phyloP scores from a whole-genome alignment of 2,113 vertebrate genomes.

The Reinhardtius hippoglossoides region DNA sequence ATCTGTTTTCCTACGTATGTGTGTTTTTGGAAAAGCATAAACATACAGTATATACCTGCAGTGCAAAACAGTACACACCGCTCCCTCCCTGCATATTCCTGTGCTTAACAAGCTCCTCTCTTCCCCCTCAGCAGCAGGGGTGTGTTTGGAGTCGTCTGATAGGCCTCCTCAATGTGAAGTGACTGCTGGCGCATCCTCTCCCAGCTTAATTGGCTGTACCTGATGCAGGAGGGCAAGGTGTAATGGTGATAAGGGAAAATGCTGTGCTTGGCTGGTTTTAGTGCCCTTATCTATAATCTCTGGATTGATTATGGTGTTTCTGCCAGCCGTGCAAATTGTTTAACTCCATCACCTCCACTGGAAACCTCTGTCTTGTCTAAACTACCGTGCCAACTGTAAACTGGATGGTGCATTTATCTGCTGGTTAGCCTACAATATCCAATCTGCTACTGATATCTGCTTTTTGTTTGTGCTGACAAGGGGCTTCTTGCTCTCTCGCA shows the following conservation, averaged over 20 bases:
- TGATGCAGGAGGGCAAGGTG: slow-evolving; percentile 77
- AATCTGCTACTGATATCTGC: slow-evolving; percentile 4
- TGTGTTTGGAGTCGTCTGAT: neutral
- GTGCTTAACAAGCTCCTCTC: slow-evolving; percentile 40
- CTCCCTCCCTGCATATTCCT: slow-evolving; percentile 19
- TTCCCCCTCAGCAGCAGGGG: slow-evolving; percentile 28
- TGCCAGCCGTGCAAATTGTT: slow-evolving; percentile 80
- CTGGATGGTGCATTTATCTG: slow-evolving; percentile 12
- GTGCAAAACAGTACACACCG: neutral
- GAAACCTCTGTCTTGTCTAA: slow-evolving; percentile 51
- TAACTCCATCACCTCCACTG: slow-evolving; percentile 68
- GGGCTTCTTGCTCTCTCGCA: neutral
- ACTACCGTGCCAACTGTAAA: slow-evolving; percentile 27
- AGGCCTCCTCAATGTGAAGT: slow-evolving; percentile 40
- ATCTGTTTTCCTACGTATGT: slow-evolving; percentile 5
- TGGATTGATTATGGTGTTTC: slow-evolving; percentile 83
- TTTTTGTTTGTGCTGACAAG: neutral
- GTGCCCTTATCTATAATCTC: slow-evolving; percentile 82
- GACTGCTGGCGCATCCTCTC: slow-evolving; percentile 59
- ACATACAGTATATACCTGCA: slow-evolving; percentile 6
- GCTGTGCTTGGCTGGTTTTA: slow-evolving; percentile 80
- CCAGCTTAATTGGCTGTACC: slow-evolving; percentile 79
- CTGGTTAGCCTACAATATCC: slow-evolving; percentile 11
- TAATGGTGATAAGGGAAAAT: slow-evolving; percentile 82
- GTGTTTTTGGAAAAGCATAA: slow-evolving; percentile 8